Evolutionary conservation across 2,113 vertebrate genomes (phyloP), one percentile per base, ranked within the genome.

Genomic region (Proterorhinus semilunaris): DNA sequence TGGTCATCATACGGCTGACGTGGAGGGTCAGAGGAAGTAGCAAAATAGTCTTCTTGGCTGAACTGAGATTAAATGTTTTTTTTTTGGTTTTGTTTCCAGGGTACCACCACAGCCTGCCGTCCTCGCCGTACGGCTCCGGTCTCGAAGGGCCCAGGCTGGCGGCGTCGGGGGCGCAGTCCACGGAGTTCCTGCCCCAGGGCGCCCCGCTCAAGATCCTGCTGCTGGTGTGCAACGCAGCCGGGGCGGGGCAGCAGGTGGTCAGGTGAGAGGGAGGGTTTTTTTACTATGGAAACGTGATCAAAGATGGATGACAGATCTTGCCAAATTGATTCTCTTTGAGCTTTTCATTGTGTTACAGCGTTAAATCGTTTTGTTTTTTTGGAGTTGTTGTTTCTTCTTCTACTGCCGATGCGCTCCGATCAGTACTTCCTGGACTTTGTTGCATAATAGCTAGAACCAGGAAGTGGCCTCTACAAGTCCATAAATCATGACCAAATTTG

Each of bases 151-250:
- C 88, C 46, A 88, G 81, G 66, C 83, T 91, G 45, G 79, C 81
- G 2, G 83, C 91, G 0, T 86, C 90, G 0, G 85, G 90, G 0
- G 81, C 95, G 7, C 48, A 91, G 78, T 96, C 95, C 0, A 93
- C 94, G 0, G 95, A 95, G 76, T 91, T 93, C 71, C 90, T 93
- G 74, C 91, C 93, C 74, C 89, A 92, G 3, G 84, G 84, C 0
- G 71, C 72, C 0, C 83, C 91, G 0, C 69, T 85, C 54, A 94
- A 92, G 90, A 86, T 97, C 63, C 90, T 95, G 12, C 89, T 98
- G 75, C 89, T 98, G 84, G 92, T 97, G 78, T 98, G 97, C 84
- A 96, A 97, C 71, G 77, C 92, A 0, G 93, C 91, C 0, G 94
- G 94, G 6, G 63, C 87, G 0, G 94, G 94, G 4, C 91, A 94